Evolutionary conservation across 2,797 vertebrate genomes (phyloP), one percentile per base, ranked within the genome.

Genomic region (Prionace glauca): DNA sequence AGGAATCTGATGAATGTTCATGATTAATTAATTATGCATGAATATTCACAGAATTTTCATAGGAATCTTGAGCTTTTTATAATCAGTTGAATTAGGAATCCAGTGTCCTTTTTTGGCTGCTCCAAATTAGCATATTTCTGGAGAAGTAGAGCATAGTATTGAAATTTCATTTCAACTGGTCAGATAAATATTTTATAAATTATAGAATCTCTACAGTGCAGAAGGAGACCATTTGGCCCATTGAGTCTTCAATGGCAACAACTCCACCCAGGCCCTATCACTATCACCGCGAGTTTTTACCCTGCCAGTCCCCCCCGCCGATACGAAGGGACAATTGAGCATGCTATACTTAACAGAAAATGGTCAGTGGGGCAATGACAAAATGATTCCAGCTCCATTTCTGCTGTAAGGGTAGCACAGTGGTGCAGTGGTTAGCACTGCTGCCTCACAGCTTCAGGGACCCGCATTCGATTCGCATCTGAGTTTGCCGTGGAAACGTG

Each of bases 11-110:
- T 69, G n/a, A 92, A 92, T 69, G n/a, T 69, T 92, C 90, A 92
- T 92, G 90, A 41, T 69, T 41, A 92, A 92, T 69, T 92, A 92
- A 91, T 91, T 20, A 36, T 5, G n/a, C 18, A n/a, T 65, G 88
- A 91, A 92, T 92, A 92, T 69, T 67, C n/a, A 69, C 11, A n/a
- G 67, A 1, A 69, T 69, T 69, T 92, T 92, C 10, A 69, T 69
- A 20, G 36, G n/a, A 41, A 24, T 69, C 10, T 69, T 69, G 36
- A 67, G 67, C 65, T 69, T 20, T 69, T 3, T 92, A 69, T 69
- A 69, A 92, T 69, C 90, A 92, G 11, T 69, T 92, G n/a, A 92
- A 41, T 62, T 67, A 50, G n/a, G n/a, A 9, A n/a, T 69, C 62
- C 90, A 92, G 20, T 24, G 62, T 69, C 24, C 24, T 36, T 92